These are phyloP conservation scores for Cryptocephalus primarius DNA, from an alignment of 2,888 invertebrate species.

Conservation along the genomic window DNA sequence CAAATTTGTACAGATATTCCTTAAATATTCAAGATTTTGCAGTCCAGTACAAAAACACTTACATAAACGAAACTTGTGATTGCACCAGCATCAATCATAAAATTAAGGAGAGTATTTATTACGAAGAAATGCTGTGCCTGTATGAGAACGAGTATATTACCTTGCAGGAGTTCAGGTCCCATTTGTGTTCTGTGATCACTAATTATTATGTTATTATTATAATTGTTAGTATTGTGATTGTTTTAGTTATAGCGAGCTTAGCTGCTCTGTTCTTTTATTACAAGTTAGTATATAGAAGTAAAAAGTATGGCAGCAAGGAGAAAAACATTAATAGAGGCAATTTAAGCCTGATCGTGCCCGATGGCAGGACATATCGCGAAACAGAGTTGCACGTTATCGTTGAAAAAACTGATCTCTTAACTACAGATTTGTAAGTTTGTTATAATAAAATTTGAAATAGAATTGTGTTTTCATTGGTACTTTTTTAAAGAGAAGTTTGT, in stretches of 20 bases:
- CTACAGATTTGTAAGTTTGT: conserved; percentile 55
- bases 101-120: conserved; percentile 18
- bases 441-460: conserved; percentile 1
- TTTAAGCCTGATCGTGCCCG: conserved; percentile 65
- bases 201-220: conserved; percentile 31
- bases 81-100: conserved; percentile 34
- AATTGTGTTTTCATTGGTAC: background rate
- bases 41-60: conserved; percentile 46
- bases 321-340: conserved; percentile 32
- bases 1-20: conserved; percentile 44
- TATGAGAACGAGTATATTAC: conserved; percentile 21
- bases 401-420: conserved; percentile 71
- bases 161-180: conserved; percentile 24
- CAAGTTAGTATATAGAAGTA: conserved; percentile 31
- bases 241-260: conserved; percentile 37
- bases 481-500: no score
- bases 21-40: conserved; percentile 47
- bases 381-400: conserved; percentile 79
- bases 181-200: conserved; percentile 27
- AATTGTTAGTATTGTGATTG: conserved; percentile 35
- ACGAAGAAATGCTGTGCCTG: conserved; percentile 28
- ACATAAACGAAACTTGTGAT: conserved; percentile 48
- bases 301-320: conserved; percentile 30
- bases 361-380: conserved; percentile 71
- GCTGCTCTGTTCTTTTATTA: conserved; percentile 33